Conservation (phyloP, 2,888 invertebrate species). For the Synergus itoensis region DNA sequence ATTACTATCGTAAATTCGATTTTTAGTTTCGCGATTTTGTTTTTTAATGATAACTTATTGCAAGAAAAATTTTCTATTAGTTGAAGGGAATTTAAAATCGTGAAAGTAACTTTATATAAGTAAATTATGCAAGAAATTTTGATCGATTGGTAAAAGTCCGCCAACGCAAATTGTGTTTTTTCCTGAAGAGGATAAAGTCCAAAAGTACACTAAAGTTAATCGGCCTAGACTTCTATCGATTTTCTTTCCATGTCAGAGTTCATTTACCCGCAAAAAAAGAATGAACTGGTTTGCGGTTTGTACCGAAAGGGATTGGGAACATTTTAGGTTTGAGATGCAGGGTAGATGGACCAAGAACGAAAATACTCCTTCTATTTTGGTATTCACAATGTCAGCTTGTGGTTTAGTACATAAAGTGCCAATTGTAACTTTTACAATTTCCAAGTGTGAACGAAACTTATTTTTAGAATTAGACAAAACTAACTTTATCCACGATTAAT, state of each 20-base stretch:
- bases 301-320: constrained; percentile 7
- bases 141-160: background rate
- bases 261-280: constrained; percentile 17
- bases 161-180: constrained; percentile 18
- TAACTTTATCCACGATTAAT: background rate
- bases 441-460: background rate
- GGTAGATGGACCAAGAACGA: constrained; percentile 52
- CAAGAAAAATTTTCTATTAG: too few species aligned
- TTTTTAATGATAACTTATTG: too few species aligned
- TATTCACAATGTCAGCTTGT: constrained; percentile 59
- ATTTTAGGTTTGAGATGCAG: background rate
- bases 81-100: too few species aligned
- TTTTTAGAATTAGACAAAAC: background rate
- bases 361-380: constrained; percentile 59
- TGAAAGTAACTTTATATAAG: too few species aligned
- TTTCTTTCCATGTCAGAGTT: constrained; percentile 4
- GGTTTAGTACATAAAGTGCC: constrained; percentile 33
- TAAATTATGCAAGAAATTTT: too few species aligned
- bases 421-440: background rate
- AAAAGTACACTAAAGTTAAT: background rate
- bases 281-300: constrained; percentile 11
- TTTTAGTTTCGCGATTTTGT: too few species aligned
- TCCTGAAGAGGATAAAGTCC: background rate
- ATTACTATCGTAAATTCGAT: background rate
- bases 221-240: background rate